Evolutionary conservation across 2,113 vertebrate genomes (phyloP).

Genomic region (Pica pica): DNA sequence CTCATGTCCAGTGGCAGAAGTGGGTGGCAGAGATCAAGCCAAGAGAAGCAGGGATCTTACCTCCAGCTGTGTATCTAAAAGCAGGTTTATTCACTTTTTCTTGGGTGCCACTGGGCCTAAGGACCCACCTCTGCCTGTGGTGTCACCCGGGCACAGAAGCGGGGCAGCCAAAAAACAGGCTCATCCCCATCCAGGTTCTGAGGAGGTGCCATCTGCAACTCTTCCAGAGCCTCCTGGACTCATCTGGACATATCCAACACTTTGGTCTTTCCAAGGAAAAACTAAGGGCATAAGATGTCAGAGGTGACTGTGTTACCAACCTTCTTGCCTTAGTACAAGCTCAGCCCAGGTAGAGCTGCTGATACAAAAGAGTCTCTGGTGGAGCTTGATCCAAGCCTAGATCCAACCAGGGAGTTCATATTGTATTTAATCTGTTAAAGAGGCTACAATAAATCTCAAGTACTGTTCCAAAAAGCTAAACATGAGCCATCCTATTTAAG

Average conservation of each 20-base stretch:
- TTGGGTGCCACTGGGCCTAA: too few relatives aligned
- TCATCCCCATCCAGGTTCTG: rapidly evolving
- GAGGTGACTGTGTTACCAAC: not conserved
- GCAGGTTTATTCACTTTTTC: not conserved
- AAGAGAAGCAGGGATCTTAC: not conserved
- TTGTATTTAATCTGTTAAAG: not conserved
- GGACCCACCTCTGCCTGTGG: not conserved
- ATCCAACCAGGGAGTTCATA: not conserved
- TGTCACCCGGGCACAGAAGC: not conserved
- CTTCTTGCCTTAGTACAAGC: not conserved
- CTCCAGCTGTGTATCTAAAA: not conserved
- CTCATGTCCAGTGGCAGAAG: not conserved
- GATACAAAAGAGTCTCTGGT: not conserved
- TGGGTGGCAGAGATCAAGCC: not conserved
- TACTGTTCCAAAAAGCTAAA: not conserved
- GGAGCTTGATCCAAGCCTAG: not conserved
- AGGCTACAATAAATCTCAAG: not conserved
- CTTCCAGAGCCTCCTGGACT: not conserved
- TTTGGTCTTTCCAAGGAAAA: not conserved
- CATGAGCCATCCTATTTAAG: not conserved
- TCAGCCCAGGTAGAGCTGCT: not conserved
- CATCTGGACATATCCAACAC: rapidly evolving
- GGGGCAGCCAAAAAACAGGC: not conserved
- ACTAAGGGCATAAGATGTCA: not conserved
- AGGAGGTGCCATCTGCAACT: not conserved